Evolutionary conservation across 2,113 vertebrate genomes (phyloP).

Genomic region (Riparia riparia): DNA sequence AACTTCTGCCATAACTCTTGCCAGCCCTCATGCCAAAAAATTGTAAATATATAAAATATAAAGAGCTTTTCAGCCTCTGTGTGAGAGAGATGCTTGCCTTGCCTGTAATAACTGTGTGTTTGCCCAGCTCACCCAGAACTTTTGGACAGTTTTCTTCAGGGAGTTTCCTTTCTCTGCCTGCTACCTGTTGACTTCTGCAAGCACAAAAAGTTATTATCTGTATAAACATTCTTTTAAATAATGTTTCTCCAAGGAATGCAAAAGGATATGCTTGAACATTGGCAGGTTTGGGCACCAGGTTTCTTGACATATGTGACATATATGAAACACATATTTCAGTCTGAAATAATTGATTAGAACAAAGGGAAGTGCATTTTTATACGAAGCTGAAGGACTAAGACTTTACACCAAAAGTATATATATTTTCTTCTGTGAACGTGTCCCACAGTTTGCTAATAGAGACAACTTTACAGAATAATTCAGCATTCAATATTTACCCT

Average conservation of each 20-base stretch:
- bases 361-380: background rate
- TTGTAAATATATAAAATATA: background rate
- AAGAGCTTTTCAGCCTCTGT: background rate
- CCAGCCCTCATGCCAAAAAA: background rate
- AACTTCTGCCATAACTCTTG: background rate
- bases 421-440: background rate
- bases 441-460: background rate
- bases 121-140: background rate
- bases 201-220: background rate
- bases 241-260: background rate
- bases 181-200: background rate
- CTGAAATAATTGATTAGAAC: background rate
- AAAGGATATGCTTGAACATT: background rate
- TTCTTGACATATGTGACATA: background rate
- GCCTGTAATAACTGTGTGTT: background rate
- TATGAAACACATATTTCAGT: background rate
- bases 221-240: background rate
- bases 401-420: background rate
- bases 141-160: background rate
- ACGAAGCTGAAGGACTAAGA: background rate
- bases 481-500: background rate
- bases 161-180: background rate
- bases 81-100: background rate
- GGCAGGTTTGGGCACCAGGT: background rate
- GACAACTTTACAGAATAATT: background rate